Evolutionary conservation across 2,888 invertebrate genomes (phyloP).

Genomic region (Drosophila lutescens): DNA sequence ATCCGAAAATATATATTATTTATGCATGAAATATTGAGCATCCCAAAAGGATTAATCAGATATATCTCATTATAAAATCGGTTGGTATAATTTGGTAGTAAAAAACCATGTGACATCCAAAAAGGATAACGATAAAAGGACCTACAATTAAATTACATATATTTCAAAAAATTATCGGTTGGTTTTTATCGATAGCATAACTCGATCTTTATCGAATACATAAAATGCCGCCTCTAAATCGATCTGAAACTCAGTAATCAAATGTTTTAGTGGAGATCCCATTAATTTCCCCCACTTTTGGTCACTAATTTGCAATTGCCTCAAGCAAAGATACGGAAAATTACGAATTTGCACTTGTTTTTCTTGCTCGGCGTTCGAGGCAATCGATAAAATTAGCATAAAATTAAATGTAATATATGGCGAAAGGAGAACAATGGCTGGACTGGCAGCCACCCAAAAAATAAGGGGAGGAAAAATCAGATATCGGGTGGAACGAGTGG

Average conservation of each 20-base stretch:
- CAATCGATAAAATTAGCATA: slow-evolving; percentile 76
- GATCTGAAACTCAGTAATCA: background rate
- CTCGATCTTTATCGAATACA: no score
- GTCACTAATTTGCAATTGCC: slow-evolving; percentile 12
- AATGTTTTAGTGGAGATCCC: background rate
- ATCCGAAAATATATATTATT: background rate
- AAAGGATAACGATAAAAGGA: no score
- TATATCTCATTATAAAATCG: no score
- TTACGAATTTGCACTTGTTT: slow-evolving; percentile 22
- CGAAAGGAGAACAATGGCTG: slow-evolving; percentile 17
- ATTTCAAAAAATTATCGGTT: no score
- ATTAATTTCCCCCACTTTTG: background rate
- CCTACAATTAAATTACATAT: background rate
- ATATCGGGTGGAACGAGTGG: background rate
- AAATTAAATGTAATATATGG: slow-evolving; percentile 56
- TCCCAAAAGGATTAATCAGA: no score
- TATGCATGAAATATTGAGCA: no score
- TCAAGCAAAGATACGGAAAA: slow-evolving; percentile 8
- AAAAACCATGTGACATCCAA: no score
- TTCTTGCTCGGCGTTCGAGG: slow-evolving; percentile 17
- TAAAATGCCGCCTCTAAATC: no score
- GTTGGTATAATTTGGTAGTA: no score
- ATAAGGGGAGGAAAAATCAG: slow-evolving; percentile 1
- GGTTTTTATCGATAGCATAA: background rate
- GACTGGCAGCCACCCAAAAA: slow-evolving; percentile 27